A percentile compares a stretch with the other conserved stretches of the same genome.
Conservation (phyloP, 2,888 invertebrate species). For the Diadegma fenestrale region DNA sequence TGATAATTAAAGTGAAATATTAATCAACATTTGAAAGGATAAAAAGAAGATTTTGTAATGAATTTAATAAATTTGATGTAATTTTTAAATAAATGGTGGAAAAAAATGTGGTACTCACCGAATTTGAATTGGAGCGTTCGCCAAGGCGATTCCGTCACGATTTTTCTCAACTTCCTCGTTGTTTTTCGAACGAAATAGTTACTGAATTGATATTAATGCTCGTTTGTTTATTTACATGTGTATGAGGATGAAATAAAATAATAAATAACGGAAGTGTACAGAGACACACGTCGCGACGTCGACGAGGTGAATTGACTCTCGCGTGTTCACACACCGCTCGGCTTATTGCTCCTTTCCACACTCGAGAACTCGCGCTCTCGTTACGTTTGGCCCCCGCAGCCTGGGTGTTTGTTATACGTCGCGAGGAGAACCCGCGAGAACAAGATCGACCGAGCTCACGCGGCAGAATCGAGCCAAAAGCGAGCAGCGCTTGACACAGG, state of each 20-base stretch:
- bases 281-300: slow-evolving; percentile 40
- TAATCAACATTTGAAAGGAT: not conserved
- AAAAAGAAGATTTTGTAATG: not conserved
- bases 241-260: not conserved
- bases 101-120: slow-evolving; percentile 46
- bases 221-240: not conserved
- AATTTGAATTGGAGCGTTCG: slow-evolving; percentile 12
- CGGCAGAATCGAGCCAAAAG: slow-evolving; percentile 73
- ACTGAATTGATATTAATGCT: not conserved
- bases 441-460: slow-evolving; percentile 74
- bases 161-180: not conserved
- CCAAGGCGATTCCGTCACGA: slow-evolving; percentile 11
- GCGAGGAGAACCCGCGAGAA: slow-evolving; percentile 66
- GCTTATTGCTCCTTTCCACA: slow-evolving; percentile 15
- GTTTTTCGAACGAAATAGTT: not conserved
- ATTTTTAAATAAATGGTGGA: not conserved
- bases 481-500: slow-evolving; percentile 81
- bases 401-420: slow-evolving; percentile 58
- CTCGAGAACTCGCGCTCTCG: slow-evolving; percentile 35
- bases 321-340: slow-evolving; percentile 28
- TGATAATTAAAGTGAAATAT: not conserved
- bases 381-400: slow-evolving; percentile 27
- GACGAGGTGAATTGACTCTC: slow-evolving; percentile 29
- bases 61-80: not conserved
- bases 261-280: slow-evolving; percentile 8